These are phyloP conservation scores for Neoitamus cyanurus DNA, from an alignment of 2,888 invertebrate genomes.

Conservation along the genomic window DNA sequence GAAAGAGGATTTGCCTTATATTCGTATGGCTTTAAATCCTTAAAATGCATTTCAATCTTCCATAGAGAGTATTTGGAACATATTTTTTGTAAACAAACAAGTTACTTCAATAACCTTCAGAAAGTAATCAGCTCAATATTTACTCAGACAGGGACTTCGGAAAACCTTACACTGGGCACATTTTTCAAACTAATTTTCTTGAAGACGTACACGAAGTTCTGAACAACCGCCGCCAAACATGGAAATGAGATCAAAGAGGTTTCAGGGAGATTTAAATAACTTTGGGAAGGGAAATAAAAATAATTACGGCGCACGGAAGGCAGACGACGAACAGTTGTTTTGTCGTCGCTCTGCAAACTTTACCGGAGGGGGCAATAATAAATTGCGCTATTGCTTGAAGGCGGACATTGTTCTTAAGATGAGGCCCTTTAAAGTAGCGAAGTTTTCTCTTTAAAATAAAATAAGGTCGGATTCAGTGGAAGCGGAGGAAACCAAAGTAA, in stretches of 20 bases:
- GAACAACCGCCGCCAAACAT: not conserved
- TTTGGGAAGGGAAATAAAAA: not conserved
- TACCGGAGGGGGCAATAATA: not conserved
- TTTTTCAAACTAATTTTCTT: not conserved
- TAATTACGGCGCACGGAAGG: not conserved
- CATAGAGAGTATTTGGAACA: too few relatives aligned
- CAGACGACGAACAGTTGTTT: not conserved
- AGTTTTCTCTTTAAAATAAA: not conserved
- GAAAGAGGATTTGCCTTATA: too few relatives aligned
- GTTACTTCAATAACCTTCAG: not conserved
- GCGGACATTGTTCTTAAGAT: not conserved
- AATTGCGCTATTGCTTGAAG: not conserved
- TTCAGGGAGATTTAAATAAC: not conserved
- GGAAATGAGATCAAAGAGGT: not conserved
- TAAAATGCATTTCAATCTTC: too few relatives aligned
- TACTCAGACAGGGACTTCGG: not conserved
- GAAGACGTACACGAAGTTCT: not conserved
- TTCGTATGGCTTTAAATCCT: too few relatives aligned
- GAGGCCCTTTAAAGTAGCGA: not conserved
- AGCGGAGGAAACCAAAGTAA: not conserved
- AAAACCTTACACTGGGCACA: not conserved
- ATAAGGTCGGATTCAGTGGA: not conserved
- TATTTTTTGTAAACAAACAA: too few relatives aligned
- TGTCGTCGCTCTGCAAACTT: not conserved
- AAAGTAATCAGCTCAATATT: not conserved